A percentile compares a stretch with the other conserved stretches of the same genome.
phyloP scores from a whole-genome alignment of 2,888 invertebrate genomes.

The Drosophila neonasuta region DNA sequence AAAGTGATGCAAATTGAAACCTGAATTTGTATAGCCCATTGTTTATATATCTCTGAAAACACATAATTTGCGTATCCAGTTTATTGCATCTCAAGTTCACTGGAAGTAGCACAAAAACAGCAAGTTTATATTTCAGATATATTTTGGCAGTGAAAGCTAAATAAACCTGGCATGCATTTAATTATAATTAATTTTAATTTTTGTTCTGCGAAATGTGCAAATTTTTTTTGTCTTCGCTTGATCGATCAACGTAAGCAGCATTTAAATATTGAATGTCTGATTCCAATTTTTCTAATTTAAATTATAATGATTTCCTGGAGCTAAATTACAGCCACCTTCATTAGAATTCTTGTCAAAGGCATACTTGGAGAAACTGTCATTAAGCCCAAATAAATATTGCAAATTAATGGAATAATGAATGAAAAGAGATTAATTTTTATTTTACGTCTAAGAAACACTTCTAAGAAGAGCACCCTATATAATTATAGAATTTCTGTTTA shows the following conservation, averaged over 20 bases:
- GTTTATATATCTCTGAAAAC: neutral
- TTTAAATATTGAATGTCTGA: too few relatives aligned
- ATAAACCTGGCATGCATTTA: neutral
- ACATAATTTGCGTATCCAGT: neutral
- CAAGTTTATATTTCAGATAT: neutral
- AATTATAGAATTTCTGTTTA: slow-evolving; percentile 49
- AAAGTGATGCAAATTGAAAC: neutral
- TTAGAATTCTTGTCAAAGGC: too few relatives aligned
- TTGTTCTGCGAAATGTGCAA: neutral
- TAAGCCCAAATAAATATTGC: too few relatives aligned
- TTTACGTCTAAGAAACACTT: too few relatives aligned
- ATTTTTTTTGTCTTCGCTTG: neutral
- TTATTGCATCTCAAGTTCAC: neutral
- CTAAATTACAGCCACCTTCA: too few relatives aligned
- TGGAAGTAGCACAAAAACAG: neutral
- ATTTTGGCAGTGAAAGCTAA: neutral
- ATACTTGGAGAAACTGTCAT: too few relatives aligned
- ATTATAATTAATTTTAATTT: neutral
- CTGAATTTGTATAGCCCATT: neutral
- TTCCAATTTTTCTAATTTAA: too few relatives aligned
- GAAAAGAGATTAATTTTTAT: too few relatives aligned
- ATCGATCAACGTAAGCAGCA: too few relatives aligned
- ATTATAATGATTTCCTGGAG: too few relatives aligned
- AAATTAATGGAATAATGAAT: too few relatives aligned
- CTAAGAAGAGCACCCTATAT: slow-evolving; percentile 54